phyloP scores from a whole-genome alignment of 2,113 vertebrate genomes.

The Corynorhinus townsendii region DNA sequence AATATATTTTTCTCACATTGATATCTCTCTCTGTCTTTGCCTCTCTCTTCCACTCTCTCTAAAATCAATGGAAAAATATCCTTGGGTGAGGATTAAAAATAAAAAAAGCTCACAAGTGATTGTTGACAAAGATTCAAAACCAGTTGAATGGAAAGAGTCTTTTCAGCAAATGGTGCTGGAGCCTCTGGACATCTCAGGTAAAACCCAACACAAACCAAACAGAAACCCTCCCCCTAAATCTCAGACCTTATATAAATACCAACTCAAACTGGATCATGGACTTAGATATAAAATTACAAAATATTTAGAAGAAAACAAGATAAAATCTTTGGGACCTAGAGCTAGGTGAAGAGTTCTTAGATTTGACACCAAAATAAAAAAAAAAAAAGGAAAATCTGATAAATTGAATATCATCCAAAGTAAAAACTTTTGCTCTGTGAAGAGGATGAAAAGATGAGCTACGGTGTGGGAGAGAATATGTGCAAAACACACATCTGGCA shows the following conservation, averaged over 20 bases:
- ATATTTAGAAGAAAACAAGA: neutral
- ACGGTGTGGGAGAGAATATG: neutral
- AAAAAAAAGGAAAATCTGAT: neutral
- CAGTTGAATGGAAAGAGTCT: too few relatives aligned
- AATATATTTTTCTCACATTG: neutral
- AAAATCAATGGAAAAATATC: neutral
- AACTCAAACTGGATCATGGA: neutral
- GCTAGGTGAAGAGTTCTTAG: neutral
- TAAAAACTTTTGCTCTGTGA: neutral
- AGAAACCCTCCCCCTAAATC: accelerated
- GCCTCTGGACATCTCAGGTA: neutral
- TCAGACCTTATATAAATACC: neutral
- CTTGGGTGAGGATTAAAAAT: too few relatives aligned
- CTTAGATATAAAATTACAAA: neutral
- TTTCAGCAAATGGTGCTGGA: neutral
- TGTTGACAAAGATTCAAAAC: neutral
- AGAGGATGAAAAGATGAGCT: neutral
- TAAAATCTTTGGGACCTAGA: neutral
- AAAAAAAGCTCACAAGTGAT: neutral
- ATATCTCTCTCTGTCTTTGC: neutral
- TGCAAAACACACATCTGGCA: neutral
- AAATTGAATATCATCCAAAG: neutral
- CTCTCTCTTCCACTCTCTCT: neutral
- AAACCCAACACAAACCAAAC: too few relatives aligned
- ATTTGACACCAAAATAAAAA: neutral